Evolutionary conservation across 2,113 vertebrate species (phyloP), one percentile per base, ranked within the genome.

Genomic region (Thunnus maccoyii): DNA sequence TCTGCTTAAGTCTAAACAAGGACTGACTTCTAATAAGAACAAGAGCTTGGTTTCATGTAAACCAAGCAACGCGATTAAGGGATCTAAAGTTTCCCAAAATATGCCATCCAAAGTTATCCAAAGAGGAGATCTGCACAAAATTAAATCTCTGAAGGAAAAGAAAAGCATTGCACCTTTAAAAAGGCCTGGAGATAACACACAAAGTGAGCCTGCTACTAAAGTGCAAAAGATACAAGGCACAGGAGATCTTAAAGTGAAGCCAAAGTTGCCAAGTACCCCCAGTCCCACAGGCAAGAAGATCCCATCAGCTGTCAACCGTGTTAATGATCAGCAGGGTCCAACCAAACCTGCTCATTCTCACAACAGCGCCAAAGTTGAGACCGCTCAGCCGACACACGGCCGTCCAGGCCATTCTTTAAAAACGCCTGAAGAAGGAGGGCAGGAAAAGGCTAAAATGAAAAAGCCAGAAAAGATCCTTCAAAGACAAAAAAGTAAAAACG

Each of bases 401-500:
- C 92, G 48, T 83, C 89, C 78, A 88, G 93, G 68, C 91, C 93
- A 41, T 69, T 85, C 85, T 57, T 87, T 79, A 93, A 94, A 94
- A 88, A 22, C 6, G 12, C 64, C 69, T 0, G 96, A 96, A 9
- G 96, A 97, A 3, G 96, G 96, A 57, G 97, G 96, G 44, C 90
- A 78, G 14, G 94, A 96, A 15, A 97, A 96, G 91, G 55, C 84
- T 17, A 97, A 95, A 91, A 61, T 93, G 5, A 99, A 96, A 95
- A 98, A 96, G 91, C 85, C 84, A 1, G 97, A 97, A 63, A 99
- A 96, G 89, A 93, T 92, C 55, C 77, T 97, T 51, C 96, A 96
- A 0, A 96, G 94, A 11, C 97, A 97, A 76, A 97, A 96, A 89
- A 98, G 95, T 89, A 96, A 96, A 92, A 97, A 93, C 63, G 92